phyloP scores from a whole-genome alignment of 1,140 invertebrate genomes.

The Drusus annulatus region DNA sequence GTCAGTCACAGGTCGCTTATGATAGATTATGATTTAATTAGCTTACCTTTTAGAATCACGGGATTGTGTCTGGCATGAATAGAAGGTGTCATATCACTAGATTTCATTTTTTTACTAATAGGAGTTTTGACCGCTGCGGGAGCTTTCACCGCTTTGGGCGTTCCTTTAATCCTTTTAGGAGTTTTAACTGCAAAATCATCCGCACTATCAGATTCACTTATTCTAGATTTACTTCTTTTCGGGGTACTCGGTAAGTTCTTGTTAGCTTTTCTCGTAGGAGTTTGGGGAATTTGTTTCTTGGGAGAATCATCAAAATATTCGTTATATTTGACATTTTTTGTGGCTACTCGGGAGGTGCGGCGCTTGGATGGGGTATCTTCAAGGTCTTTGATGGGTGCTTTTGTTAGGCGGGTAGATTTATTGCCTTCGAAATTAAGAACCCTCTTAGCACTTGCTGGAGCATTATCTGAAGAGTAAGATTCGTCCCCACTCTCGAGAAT shows the following conservation, averaged over 20 bases:
- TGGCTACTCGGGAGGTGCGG: slow-evolving; percentile 33
- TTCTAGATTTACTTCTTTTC: slow-evolving; percentile 58
- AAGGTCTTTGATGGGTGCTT: slow-evolving; percentile 3
- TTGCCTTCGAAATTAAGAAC: slow-evolving; percentile 34
- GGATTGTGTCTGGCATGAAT: slow-evolving; percentile 64
- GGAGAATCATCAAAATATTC: slow-evolving; percentile 29
- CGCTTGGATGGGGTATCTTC: slow-evolving; percentile 42
- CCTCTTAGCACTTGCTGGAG: slow-evolving; percentile 28
- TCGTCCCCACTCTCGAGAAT: slow-evolving; percentile 35
- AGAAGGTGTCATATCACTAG: slow-evolving; percentile 66
- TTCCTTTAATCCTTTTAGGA: slow-evolving; percentile 54
- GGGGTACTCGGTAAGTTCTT: slow-evolving; percentile 29
- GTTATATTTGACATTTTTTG: slow-evolving; percentile 41
- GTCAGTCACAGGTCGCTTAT: no score
- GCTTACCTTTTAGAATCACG: slow-evolving; percentile 60
- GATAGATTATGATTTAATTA: no score
- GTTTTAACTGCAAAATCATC: slow-evolving; percentile 63
- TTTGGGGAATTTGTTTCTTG: not conserved
- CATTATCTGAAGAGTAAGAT: slow-evolving; percentile 25
- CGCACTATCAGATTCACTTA: slow-evolving; percentile 62
- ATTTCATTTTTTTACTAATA: slow-evolving; percentile 62
- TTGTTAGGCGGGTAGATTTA: slow-evolving; percentile 3
- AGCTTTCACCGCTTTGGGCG: slow-evolving; percentile 61
- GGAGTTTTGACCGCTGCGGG: slow-evolving; percentile 59
- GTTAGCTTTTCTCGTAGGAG: not conserved